Conservation (phyloP, 2,113 vertebrate genomes). For the Chaetorhynchus papuensis region DNA sequence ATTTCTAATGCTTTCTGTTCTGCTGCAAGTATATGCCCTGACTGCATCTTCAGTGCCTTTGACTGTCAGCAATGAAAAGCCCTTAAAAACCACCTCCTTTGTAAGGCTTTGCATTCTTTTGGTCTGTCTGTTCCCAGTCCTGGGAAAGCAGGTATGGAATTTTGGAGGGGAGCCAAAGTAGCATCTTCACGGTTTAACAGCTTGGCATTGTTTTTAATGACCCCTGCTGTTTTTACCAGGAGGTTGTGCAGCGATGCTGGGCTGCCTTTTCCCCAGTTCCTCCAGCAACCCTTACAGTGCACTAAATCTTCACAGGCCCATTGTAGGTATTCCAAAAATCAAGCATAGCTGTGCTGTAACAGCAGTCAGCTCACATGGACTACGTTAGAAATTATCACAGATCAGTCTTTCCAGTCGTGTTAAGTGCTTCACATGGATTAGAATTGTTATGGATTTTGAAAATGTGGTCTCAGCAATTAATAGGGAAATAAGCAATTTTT, state of each 20-base stretch:
- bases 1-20: neutral
- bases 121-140: neutral
- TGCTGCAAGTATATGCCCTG: neutral
- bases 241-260: neutral
- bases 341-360: neutral
- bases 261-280: neutral
- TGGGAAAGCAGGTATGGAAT: neutral
- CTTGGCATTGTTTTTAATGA: neutral
- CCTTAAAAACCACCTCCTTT: neutral
- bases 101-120: neutral
- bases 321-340: neutral
- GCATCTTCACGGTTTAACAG: neutral
- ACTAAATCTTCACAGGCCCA: neutral
- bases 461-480: neutral
- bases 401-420: neutral
- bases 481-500: neutral
- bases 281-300: neutral
- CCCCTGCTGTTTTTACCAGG: neutral
- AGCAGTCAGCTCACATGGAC: neutral
- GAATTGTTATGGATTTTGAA: neutral
- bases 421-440: neutral
- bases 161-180: neutral
- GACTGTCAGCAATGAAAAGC: neutral
- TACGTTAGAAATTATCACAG: neutral
- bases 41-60: neutral